A percentile compares a stretch with the other conserved stretches of the same genome.
phyloP scores from a whole-genome alignment of 2,888 invertebrate species.

The Rotaria magnacalcarata region DNA sequence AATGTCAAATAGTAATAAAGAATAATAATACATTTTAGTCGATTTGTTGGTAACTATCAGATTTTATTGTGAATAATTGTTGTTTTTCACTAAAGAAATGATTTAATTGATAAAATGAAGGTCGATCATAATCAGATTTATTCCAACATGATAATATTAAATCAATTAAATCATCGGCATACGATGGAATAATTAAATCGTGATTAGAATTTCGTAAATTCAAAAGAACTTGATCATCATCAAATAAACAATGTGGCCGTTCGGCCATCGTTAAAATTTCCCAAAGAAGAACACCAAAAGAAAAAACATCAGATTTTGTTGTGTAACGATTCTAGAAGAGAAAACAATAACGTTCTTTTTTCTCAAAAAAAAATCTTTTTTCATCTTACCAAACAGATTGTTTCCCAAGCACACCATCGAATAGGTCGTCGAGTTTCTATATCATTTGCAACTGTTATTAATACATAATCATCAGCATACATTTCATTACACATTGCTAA shows the following conservation, averaged over 20 bases:
- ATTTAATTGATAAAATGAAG: background rate
- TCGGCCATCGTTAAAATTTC: slow-evolving; percentile 23
- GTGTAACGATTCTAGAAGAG: background rate
- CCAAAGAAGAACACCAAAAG: slow-evolving; percentile 33
- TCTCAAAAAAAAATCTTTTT: background rate
- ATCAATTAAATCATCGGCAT: background rate
- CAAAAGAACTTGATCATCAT: background rate
- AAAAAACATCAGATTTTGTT: slow-evolving; percentile 18
- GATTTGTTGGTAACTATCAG: background rate
- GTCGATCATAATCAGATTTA: slow-evolving; percentile 36
- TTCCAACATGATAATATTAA: slow-evolving; percentile 23
- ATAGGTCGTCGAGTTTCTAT: background rate
- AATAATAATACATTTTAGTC: background rate
- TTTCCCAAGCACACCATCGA: slow-evolving; percentile 36
- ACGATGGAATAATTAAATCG: background rate
- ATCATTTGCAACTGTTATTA: background rate
- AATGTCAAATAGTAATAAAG: background rate
- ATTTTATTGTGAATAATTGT: background rate
- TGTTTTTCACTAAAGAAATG: background rate
- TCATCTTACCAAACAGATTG: background rate
- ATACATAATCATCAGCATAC: slow-evolving; percentile 1
- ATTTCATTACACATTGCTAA: slow-evolving; percentile 30
- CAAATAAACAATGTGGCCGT: slow-evolving; percentile 20
- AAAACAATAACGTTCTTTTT: background rate
- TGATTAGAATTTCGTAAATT: background rate